Evolutionary conservation across 2,113 vertebrate species (phyloP).

Genomic region (Smithornis capensis): DNA sequence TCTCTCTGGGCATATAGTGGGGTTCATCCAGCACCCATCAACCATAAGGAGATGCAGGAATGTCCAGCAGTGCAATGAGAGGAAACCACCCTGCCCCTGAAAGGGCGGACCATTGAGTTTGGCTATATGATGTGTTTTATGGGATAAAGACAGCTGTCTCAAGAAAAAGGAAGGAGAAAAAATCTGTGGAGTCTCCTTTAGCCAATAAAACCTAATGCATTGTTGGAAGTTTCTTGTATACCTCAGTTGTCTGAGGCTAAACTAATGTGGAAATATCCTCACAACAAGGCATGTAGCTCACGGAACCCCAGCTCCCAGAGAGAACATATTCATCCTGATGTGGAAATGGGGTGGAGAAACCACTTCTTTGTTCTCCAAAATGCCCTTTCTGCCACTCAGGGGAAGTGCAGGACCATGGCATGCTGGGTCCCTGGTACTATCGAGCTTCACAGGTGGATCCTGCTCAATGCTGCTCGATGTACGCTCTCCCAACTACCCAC

Average conservation of each 20-base stretch:
- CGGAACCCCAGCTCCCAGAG: neutral
- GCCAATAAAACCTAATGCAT: neutral
- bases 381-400: neutral
- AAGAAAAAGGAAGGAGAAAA: neutral
- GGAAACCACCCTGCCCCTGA: neutral
- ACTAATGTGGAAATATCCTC: neutral
- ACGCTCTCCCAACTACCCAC: neutral
- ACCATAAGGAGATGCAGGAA: neutral
- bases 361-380: neutral
- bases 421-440: neutral
- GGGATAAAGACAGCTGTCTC: neutral
- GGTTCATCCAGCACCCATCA: neutral
- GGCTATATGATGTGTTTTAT: neutral
- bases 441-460: neutral
- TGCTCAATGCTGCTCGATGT: neutral
- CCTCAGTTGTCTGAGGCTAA: neutral
- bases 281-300: neutral
- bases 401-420: fast-evolving
- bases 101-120: neutral
- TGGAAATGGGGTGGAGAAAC: neutral
- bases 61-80: neutral
- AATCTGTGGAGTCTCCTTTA: neutral
- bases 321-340: neutral
- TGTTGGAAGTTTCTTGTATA: neutral
- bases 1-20: neutral